A percentile compares a stretch with the other conserved stretches of the same genome.
phyloP scores from a whole-genome alignment of 1,140 invertebrate genomes.

The Papilio dardanus region DNA sequence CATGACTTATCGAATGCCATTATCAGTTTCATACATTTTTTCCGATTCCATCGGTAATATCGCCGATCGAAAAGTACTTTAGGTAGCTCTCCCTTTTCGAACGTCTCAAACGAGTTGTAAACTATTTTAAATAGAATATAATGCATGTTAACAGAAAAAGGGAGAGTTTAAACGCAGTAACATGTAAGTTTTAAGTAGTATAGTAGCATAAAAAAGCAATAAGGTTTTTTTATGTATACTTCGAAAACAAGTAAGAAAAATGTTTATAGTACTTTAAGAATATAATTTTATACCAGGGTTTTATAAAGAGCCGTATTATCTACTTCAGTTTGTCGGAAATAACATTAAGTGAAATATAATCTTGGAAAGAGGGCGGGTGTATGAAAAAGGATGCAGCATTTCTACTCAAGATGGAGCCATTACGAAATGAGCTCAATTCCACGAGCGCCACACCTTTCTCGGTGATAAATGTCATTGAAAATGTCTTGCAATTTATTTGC shows the following conservation, averaged over 20 bases:
- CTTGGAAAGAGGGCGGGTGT: slow-evolving; percentile 23
- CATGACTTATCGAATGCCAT: no score
- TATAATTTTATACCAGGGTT: not conserved
- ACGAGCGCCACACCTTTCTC: slow-evolving; percentile 37
- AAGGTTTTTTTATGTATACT: not conserved
- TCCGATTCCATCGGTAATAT: no score
- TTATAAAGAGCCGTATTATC: not conserved
- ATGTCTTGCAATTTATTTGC: slow-evolving; percentile 38
- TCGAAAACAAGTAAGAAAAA: not conserved
- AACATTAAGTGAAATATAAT: slow-evolving; percentile 27
- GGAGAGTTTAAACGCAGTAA: no score
- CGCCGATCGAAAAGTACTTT: no score
- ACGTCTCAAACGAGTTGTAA: no score
- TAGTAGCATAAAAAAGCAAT: no score
- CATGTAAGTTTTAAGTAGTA: no score
- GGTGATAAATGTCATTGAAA: slow-evolving; percentile 38
- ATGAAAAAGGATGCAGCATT: slow-evolving; percentile 36
- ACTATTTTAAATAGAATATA: no score
- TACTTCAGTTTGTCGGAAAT: slow-evolving; percentile 20
- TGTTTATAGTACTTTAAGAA: not conserved
- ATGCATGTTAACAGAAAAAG: no score
- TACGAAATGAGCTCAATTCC: slow-evolving; percentile 37
- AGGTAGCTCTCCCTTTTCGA: no score
- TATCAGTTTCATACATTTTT: no score
- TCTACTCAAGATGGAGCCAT: slow-evolving; percentile 36